Evolutionary conservation across 2,113 vertebrate species (phyloP), one percentile per base, ranked within the genome.

Genomic region (Cyanocitta stelleri): DNA sequence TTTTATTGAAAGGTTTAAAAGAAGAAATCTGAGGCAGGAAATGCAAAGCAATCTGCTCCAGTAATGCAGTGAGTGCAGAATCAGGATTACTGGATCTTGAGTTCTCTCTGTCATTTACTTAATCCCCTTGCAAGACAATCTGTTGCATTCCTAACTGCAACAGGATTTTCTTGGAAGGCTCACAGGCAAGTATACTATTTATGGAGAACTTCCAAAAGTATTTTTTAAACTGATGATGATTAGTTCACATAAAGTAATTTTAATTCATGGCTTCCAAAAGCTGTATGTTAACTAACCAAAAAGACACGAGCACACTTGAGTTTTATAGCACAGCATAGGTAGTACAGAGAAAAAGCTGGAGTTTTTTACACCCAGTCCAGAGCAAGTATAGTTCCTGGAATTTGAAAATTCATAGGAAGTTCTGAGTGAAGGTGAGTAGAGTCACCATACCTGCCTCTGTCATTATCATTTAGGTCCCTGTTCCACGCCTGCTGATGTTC

Each of bases 281-380:
- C 9, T 11, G 3, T 21, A 52, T 11, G 9, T 32, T 52, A 83
- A 76, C 19, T 41, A 52, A 58, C 22, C 13, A 10, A 88, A 72
- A 84, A 52, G 11, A 52, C 13, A 69, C 0, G 0, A 76, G 46
- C 29, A 71, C 8, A 16, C 10, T 58, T 49, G 11, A 3, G 29
- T 58, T 90, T 84, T 56, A 81, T 10, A 74, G 35, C n/a, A 84
- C 8, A 11, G 27, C 3, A 13, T 35, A 87, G 32, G 19, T 1
- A 78, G 16, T 9, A 54, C 3, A 3, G 10, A 89, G 51, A 51
- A 73, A 23, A 78, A 29, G 6, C 2, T 62, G 32, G 22, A 6
- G 7, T 1, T 39, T 78, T 75, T 80, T 32, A 41, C 39, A 41
- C 39, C 39, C 39, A 41, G 39, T 41, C 29, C 68, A 92, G 51